phyloP scores from a whole-genome alignment of 2,888 invertebrate genomes.

The Altica lythri region DNA sequence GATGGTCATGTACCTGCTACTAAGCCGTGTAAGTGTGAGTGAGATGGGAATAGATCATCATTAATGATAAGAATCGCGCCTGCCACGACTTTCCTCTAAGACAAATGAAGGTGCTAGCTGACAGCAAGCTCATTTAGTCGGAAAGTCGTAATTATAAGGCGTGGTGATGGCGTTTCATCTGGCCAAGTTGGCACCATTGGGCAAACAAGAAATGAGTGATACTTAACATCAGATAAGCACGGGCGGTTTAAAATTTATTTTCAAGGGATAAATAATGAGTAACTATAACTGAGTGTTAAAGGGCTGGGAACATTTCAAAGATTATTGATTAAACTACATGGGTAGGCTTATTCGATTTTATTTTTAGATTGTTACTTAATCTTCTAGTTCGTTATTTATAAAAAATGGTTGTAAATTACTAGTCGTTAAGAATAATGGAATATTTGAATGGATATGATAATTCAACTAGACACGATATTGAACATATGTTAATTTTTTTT shows the following conservation, averaged over 20 bases:
- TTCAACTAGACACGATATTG: too few relatives aligned
- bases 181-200: constrained; percentile 48
- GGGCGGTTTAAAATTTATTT: constrained; percentile 24
- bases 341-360: neutral
- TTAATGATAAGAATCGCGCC: constrained; percentile 56
- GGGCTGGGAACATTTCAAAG: constrained; percentile 13
- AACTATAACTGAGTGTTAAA: constrained; percentile 11
- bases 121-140: constrained; percentile 59
- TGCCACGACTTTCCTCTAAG: constrained; percentile 49
- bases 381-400: too few relatives aligned
- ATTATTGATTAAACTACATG: constrained; percentile 17
- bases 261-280: constrained; percentile 2
- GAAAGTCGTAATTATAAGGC: constrained; percentile 61
- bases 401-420: too few relatives aligned
- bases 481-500: too few relatives aligned
- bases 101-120: constrained; percentile 60
- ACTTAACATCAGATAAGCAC: constrained; percentile 26
- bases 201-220: constrained; percentile 48
- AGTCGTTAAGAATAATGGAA: too few relatives aligned
- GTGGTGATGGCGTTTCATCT: constrained; percentile 50
- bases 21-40: constrained; percentile 44
- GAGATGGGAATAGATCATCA: constrained; percentile 49
- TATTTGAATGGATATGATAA: too few relatives aligned
- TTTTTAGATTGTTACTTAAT: too few relatives aligned
- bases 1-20: constrained; percentile 49